phyloP scores from a whole-genome alignment of 1,140 invertebrate species.

The Panulirus ornatus region DNA sequence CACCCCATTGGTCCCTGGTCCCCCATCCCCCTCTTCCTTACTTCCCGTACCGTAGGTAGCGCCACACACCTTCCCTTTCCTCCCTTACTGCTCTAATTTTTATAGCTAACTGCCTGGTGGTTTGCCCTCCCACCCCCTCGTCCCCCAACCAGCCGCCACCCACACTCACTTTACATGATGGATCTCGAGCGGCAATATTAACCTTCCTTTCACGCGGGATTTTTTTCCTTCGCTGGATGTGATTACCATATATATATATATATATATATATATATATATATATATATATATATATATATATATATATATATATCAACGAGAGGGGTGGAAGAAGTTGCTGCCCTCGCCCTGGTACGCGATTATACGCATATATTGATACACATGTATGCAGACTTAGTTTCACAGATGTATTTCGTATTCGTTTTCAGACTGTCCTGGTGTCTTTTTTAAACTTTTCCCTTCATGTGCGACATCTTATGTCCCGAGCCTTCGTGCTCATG shows the following conservation, averaged over 20 bases:
- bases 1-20: background rate
- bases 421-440: too few species aligned
- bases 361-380: background rate
- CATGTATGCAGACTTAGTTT: background rate
- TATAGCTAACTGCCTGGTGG: background rate
- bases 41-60: background rate
- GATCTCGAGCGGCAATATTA: too few species aligned
- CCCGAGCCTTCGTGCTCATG: too few species aligned
- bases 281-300: conserved; percentile 10
- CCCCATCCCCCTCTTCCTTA: background rate
- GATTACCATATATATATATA: background rate
- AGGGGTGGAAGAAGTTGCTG: too few species aligned
- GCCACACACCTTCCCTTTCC: background rate
- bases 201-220: too few species aligned
- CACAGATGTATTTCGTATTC: background rate
- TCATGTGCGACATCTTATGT: too few species aligned
- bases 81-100: background rate
- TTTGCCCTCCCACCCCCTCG: background rate
- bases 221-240: too few species aligned
- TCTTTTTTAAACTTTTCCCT: too few species aligned
- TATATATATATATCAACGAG: conserved; percentile 1
- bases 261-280: background rate
- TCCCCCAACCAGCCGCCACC: background rate
- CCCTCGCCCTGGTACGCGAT: too few species aligned
- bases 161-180: background rate